Percentiles rank a stretch among this genome's conserved stretches.
Conservation (phyloP, 2,888 invertebrate species). For the Dolichomitus sp. region DNA sequence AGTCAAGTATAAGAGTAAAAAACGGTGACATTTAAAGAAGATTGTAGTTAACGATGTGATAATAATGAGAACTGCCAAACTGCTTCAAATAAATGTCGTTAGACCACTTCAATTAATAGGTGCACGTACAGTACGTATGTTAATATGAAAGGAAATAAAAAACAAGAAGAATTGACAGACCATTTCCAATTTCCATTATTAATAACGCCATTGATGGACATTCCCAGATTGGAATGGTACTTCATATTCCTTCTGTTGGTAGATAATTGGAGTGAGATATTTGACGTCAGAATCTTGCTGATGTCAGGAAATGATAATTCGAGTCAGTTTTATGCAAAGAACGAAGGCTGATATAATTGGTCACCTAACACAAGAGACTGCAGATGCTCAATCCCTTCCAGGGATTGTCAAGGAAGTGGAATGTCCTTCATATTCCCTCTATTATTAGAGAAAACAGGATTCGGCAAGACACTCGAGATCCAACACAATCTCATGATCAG, state of each 20-base stretch:
- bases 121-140: neutral
- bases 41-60: too few relatives aligned
- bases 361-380: neutral
- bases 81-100: neutral
- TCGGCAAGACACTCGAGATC: too few relatives aligned
- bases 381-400: neutral
- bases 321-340: neutral
- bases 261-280: neutral
- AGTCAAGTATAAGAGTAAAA: too few relatives aligned
- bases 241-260: neutral
- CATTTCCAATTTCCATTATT: slow-evolving; percentile 10
- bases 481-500: too few relatives aligned
- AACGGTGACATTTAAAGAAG: too few relatives aligned
- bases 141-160: neutral
- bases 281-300: neutral
- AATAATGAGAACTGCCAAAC: neutral
- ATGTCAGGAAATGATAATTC: neutral
- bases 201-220: neutral
- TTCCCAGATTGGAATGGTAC: neutral
- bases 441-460: too few relatives aligned
- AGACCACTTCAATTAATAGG: slow-evolving; percentile 20
- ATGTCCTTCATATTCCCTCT: too few relatives aligned
- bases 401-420: too few relatives aligned
- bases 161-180: neutral
- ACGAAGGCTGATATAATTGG: neutral